Percentiles rank a stretch among this genome's conserved stretches.
These are phyloP conservation scores for Drosophila triauraria DNA, from an alignment of 1,140 invertebrate species.

Conservation along the genomic window DNA sequence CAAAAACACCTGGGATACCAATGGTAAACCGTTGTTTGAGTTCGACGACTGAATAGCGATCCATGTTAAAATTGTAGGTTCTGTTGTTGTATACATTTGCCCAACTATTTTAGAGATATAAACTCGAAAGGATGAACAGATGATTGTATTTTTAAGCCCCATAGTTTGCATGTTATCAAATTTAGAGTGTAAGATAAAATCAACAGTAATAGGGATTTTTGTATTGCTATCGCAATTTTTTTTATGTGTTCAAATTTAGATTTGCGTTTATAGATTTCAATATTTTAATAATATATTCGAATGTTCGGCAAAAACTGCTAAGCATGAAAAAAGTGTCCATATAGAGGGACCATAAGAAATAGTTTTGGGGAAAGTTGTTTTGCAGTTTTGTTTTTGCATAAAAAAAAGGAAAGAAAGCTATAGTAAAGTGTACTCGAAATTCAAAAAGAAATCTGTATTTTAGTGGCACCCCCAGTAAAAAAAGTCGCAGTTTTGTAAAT, in stretches of 20 bases:
- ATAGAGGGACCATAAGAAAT: too few relatives aligned
- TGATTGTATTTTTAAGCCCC: slow-evolving; percentile 15
- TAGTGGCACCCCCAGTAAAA: too few relatives aligned
- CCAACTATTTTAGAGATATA: slow-evolving; percentile 7
- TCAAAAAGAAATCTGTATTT: too few relatives aligned
- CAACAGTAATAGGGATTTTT: slow-evolving; percentile 6
- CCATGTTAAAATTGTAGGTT: slow-evolving; percentile 2
- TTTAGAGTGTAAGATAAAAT: slow-evolving; percentile 10
- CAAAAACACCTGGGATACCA: slow-evolving; percentile 88
- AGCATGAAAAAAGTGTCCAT: too few relatives aligned
- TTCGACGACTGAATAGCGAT: slow-evolving; percentile 67
- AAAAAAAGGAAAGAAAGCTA: too few relatives aligned
- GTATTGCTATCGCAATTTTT: slow-evolving; percentile 3
- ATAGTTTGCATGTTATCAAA: slow-evolving; percentile 17
- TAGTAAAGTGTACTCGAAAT: too few relatives aligned
- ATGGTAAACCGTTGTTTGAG: slow-evolving; percentile 87
- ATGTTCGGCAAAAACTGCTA: too few relatives aligned
- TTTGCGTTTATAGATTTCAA: slow-evolving; percentile 14
- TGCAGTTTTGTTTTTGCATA: not conserved
- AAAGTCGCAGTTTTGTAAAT: too few relatives aligned
- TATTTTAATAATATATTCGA: not conserved
- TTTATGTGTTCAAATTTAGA: not conserved
- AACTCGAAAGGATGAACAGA: slow-evolving; percentile 48
- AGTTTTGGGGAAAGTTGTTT: too few relatives aligned
- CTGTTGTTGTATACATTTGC: slow-evolving; percentile 10